Evolutionary conservation across 2,888 invertebrate genomes (phyloP), one percentile per base, ranked within the genome.

Genomic region (Lycocerus yunnanus): DNA sequence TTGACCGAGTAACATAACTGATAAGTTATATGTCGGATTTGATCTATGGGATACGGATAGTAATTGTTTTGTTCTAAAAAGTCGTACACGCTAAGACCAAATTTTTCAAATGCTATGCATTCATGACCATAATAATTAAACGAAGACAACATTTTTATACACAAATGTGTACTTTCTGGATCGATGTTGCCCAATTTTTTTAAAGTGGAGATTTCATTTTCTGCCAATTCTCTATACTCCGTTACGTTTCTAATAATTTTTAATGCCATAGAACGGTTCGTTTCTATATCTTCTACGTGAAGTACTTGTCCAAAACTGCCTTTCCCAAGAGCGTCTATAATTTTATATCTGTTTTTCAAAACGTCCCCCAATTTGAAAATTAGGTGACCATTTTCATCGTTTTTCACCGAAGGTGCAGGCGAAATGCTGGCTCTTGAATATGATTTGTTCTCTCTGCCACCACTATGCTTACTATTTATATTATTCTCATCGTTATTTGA

Each of bases 241-340:
- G 98, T 97, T 80, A 99, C 98, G 89, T 99, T 99, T 89, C 99
- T 99, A 84, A 99, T 99, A 82, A 99, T 97, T 90, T 99, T 99
- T 88, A 99, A 90, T 84, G 99, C 99, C 93, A 96, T 94, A 85
- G 93, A 92, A 88, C 94, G 94, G 90, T 96, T 96, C 91, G 93
- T 95, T 90, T 96, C 94, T 87, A 95, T 90, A 90, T 98, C 98
- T 90, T 96, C 96, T 89, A 98, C 98, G 92, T 98, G 96, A 87
- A 99, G 97, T 87, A 99, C 99, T 92, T 99, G 98, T 88, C 99
- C 99, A 93, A 99, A 99, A 84, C 99, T 99, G 87, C 99, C 99
- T 91, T 99, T 99, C 85, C 99, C 99, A 87, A 99, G 94, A 85
- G 99, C 99, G 89, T 95, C 93, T 90, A 97, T 92, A 90, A 99